Percentiles rank a stretch among this genome's conserved stretches.
phyloP scores from a whole-genome alignment of 2,888 invertebrate genomes.

The Patella depressa region DNA sequence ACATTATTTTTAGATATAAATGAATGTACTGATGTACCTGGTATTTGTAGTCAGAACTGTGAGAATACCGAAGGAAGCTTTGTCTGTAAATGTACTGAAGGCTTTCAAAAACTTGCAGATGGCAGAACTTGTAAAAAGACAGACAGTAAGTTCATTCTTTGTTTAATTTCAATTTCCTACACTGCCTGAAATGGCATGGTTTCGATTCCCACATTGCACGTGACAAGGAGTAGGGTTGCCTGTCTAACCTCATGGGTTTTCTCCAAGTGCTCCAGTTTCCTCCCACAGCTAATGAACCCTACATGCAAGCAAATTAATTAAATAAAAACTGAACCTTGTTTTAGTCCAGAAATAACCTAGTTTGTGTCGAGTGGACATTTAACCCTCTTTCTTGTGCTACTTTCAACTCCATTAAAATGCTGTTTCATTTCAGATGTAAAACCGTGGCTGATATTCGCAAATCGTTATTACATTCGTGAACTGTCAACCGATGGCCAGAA shows the following conservation, averaged over 20 bases:
- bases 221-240: too few species aligned
- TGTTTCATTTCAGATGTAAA: slow-evolving; percentile 53
- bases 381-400: neutral
- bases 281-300: too few species aligned
- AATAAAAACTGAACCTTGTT: too few species aligned
- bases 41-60: slow-evolving; percentile 94
- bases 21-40: slow-evolving; percentile 80
- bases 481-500: slow-evolving; percentile 90
- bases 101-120: slow-evolving; percentile 85
- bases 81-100: slow-evolving; percentile 96
- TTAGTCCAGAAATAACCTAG: too few species aligned
- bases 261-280: too few species aligned
- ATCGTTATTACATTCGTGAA: slow-evolving; percentile 97
- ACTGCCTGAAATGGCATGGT: too few species aligned
- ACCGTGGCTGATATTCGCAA: slow-evolving; percentile 76
- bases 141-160: slow-evolving; percentile 75
- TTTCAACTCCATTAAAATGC: neutral
- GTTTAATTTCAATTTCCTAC: too few species aligned
- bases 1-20: slow-evolving; percentile 59
- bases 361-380: too few species aligned
- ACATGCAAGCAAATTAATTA: too few species aligned
- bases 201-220: too few species aligned
- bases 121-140: slow-evolving; percentile 88
- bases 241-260: too few species aligned
- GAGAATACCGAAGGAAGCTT: slow-evolving; percentile 95